Evolutionary conservation across 37 sponge, comb jelly and placozoan genomes (phyloP), one percentile per base, ranked within the genome.

Genomic region (Trichoplax adhaerens): DNA sequence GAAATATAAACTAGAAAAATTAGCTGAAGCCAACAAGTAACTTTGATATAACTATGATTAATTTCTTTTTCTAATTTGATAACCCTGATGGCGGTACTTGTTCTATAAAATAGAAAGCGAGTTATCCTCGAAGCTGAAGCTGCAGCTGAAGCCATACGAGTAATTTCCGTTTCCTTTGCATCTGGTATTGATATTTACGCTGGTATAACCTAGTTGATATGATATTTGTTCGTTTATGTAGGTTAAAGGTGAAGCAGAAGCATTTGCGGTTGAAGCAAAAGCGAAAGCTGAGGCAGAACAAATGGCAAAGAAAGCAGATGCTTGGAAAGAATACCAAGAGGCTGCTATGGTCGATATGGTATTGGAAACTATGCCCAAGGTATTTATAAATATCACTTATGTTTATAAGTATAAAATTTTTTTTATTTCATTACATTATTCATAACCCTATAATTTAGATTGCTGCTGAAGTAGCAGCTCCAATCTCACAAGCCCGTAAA

Each of bases 261-360:
- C 79, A 5, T 78, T 49, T 59, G 79, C 79, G 50, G 73, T 78
- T 58, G 79, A 78, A 58, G 73, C 73, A 2, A 78, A 78, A 49
- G 79, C 79, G 2, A 78, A 75, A 4, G 79, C 79, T 53, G 79
- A 78, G 54, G 79, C 79, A n/a, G 79, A 78, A 67, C 79, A 78
- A 66, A 78, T 78, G 79, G 79, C 79, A n/a, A 78, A 78, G 72
- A 78, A 78, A 47, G 79, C 79, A 12, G 79, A 78, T 5, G 79
- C 79, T 12, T 78, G 79, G 79, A 74, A 78, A 69, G 79, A 78
- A 50, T 78, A 78, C 51, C 74, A 78, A 66, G 72, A 74, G 50
- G 79, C 79, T 58, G 79, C 79, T 57, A 78, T 78, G 79, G 79
- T 78, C 56, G 79, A 78, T 73, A 78, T 78, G 79, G 72, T 78